A percentile compares a stretch with the other conserved stretches of the same genome.
phyloP scores from a whole-genome alignment of 2,113 vertebrate genomes.

The Saccopteryx leptura region DNA sequence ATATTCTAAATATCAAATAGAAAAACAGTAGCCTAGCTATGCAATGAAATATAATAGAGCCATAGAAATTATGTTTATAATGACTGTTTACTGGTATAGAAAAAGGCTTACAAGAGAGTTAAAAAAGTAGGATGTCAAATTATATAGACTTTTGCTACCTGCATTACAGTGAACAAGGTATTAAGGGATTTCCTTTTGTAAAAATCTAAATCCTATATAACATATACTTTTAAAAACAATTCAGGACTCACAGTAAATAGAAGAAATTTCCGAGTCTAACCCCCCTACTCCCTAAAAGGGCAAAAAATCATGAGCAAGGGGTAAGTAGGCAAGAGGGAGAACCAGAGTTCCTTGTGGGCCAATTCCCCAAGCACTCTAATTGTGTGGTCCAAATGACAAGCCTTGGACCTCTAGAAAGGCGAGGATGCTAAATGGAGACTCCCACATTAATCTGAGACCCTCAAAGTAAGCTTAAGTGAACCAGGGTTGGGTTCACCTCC shows the following conservation, averaged over 20 bases:
- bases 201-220: slow-evolving; percentile 23
- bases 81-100: neutral
- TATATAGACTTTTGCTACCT: neutral
- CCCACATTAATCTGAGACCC: neutral
- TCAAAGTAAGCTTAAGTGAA: neutral
- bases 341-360: neutral
- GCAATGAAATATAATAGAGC: neutral
- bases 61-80: neutral
- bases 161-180: neutral
- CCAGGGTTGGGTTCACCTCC: neutral
- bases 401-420: neutral
- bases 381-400: neutral
- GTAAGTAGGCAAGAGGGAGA: neutral
- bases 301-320: neutral
- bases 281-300: neutral
- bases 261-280: neutral
- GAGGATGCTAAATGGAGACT: neutral
- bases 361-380: neutral
- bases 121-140: slow-evolving; percentile 13
- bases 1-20: neutral
- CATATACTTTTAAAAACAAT: slow-evolving; percentile 2
- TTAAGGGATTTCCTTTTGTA: neutral
- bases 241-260: neutral
- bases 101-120: slow-evolving; percentile 40
- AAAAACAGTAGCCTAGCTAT: neutral